These are phyloP conservation scores for Pyrgilauda ruficollis DNA, from an alignment of 2,113 vertebrate species.

Conservation along the genomic window DNA sequence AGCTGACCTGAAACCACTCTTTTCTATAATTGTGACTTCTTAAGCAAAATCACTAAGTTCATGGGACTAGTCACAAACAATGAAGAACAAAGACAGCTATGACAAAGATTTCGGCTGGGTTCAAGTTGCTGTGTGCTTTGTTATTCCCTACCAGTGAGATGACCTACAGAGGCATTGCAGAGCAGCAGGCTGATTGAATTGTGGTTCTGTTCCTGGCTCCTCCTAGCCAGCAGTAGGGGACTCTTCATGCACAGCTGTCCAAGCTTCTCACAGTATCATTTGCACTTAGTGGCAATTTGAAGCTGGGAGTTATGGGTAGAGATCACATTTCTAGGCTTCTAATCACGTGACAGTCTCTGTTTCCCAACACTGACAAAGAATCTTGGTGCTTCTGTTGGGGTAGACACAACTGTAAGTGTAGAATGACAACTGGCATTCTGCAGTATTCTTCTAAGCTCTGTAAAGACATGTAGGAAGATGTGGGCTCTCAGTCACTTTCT, in stretches of 20 bases:
- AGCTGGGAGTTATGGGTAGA: not conserved
- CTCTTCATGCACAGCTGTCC: not conserved
- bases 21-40: not conserved
- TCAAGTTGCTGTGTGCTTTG: not conserved
- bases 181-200: not conserved
- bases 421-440: not conserved
- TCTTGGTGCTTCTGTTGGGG: not conserved
- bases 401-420: not conserved
- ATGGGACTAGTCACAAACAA: not conserved
- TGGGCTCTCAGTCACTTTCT: not conserved
- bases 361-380: not conserved
- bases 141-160: not conserved
- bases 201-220: not conserved
- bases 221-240: not conserved
- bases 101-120: not conserved
- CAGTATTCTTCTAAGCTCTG: not conserved
- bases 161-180: not conserved
- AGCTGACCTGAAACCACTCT: not conserved
- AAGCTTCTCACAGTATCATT: not conserved
- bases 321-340: not conserved
- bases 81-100: not conserved
- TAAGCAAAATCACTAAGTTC: not conserved
- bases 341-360: not conserved
- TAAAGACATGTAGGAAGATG: fast-evolving
- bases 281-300: not conserved